phyloP scores from a whole-genome alignment of 1,140 invertebrate species.

The Araneus ventricosus region DNA sequence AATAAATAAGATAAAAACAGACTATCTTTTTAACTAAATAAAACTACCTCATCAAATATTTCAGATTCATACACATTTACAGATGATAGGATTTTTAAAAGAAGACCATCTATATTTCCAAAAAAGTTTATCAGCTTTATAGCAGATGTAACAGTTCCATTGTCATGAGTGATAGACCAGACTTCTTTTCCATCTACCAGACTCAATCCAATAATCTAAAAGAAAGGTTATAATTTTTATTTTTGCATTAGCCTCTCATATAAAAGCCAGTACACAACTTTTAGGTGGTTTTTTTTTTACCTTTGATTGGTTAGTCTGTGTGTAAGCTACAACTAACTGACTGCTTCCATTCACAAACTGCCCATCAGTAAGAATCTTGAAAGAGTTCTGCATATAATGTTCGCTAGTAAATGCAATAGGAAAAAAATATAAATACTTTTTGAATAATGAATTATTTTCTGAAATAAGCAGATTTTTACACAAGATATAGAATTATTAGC shows the following conservation, averaged over 20 bases:
- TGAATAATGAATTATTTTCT: background rate
- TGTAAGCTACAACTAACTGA: conserved; percentile 33
- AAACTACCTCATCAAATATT: background rate
- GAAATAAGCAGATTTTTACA: background rate
- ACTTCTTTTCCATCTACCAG: conserved; percentile 48
- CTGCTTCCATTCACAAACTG: conserved; percentile 34
- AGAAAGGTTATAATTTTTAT: background rate
- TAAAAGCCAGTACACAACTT: background rate
- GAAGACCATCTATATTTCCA: conserved; percentile 55
- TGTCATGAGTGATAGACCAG: conserved; percentile 26
- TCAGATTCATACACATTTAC: background rate
- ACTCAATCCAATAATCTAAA: conserved; percentile 50
- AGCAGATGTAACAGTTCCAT: conserved; percentile 35
- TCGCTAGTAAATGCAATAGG: background rate
- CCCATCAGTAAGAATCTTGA: conserved; percentile 53
- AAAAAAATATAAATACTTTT: background rate
- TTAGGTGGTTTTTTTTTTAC: conserved; percentile 36
- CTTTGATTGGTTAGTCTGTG: background rate
- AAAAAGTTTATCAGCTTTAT: conserved; percentile 47
- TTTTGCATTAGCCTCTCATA: background rate
- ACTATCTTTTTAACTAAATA: background rate
- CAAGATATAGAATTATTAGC: background rate
- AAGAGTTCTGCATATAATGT: background rate
- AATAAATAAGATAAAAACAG: background rate
- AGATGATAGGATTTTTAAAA: conserved; percentile 37